Evolutionary conservation across 2,113 vertebrate genomes (phyloP).

Genomic region (Camelus dromedarius): DNA sequence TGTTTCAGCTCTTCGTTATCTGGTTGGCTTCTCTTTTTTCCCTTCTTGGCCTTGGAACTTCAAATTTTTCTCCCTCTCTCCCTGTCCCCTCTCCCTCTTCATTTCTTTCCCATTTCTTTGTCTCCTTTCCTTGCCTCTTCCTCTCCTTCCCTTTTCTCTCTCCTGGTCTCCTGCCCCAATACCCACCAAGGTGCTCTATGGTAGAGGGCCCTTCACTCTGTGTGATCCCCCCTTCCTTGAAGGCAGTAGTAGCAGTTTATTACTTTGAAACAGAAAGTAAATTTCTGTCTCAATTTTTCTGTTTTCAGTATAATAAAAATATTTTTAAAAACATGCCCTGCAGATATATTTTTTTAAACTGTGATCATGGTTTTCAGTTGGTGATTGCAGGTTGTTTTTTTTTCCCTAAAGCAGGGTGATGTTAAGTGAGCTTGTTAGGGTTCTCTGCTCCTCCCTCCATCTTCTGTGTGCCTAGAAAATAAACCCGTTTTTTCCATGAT

Average conservation of each 20-base stretch:
- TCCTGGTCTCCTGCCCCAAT: neutral
- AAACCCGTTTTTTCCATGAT: neutral
- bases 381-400: neutral
- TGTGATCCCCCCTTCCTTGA: neutral
- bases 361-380: neutral
- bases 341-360: neutral
- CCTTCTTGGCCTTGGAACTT: neutral
- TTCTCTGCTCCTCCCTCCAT: neutral
- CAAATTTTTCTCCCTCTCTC: neutral
- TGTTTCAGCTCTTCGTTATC: slow-evolving; percentile 10
- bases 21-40: neutral
- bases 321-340: neutral
- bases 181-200: neutral
- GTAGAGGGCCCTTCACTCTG: neutral
- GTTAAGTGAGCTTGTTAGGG: neutral
- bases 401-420: neutral
- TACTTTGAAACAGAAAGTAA: slow-evolving; percentile 44
- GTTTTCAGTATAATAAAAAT: slow-evolving; percentile 20
- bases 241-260: neutral
- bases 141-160: neutral
- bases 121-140: neutral
- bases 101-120: neutral
- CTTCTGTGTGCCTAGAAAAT: neutral
- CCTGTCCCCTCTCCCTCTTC: no score
- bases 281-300: neutral